Evolutionary conservation across 1,140 invertebrate genomes (phyloP), one percentile per base, ranked within the genome.

Genomic region (Idris sp.): DNA sequence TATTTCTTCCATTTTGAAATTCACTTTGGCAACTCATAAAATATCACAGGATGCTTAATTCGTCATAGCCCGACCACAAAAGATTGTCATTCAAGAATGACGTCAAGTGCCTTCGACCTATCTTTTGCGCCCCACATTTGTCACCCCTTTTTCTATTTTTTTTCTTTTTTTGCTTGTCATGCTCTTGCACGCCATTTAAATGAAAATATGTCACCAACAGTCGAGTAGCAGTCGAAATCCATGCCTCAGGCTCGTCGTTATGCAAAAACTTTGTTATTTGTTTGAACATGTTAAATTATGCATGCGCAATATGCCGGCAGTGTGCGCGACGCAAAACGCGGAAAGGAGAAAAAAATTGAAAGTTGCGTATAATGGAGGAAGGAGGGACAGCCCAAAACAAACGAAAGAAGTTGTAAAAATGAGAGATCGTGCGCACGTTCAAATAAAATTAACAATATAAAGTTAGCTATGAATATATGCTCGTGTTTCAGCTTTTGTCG

Each of bases 231-330:
- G 74, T 76, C 78, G 79, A 82, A 81, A 83, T 81, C 80, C 76
- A 77, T 73, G 77, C 78, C 73, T 75, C 73, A 71, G 79, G 58
- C 78, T 84, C 80, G 83, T 86, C 83, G 80, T 79, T 79, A 86
- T 85, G 83, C 83, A 80, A 84, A 87, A 86, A 85, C 84, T 86
- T 86, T 86, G 81, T 86, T 86, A 87, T 86, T 86, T 85, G 84
- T 85, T 85, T 80, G 82, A 82, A 84, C 80, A 81, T 75, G 81
- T 83, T 87, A 83, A 87, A 87, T 87, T 87, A 87, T 87, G 85
- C 83, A 86, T 85, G 84, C 83, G 81, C 84, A 87, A 87, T 86
- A 85, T 86, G 84, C 80, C 58, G 79, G 48, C 65, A 65, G 30
- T 54, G 44, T 38, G 53, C 43, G 18, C 51, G 51, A 49, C 46